Evolutionary conservation across 2,797 vertebrate species (phyloP).

Genomic region (Gadopsis bispinosus): DNA sequence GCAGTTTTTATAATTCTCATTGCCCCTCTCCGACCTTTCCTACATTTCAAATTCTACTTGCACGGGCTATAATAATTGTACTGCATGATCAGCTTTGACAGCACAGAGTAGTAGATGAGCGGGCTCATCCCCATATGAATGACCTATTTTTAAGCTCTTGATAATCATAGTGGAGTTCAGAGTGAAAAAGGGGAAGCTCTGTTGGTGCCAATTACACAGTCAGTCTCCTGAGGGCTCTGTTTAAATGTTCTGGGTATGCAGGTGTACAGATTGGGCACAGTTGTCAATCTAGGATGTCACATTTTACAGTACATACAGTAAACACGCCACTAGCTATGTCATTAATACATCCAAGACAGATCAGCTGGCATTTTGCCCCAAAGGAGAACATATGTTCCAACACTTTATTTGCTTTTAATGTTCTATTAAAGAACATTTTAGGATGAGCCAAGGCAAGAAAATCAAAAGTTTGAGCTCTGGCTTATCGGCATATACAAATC

Average conservation of each 20-base stretch:
- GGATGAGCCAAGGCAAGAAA: conserved; percentile 54
- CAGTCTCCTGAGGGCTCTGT: conserved; percentile 5
- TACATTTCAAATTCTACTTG: neutral
- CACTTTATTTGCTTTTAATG: conserved; percentile 37
- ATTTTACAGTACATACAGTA: conserved; percentile 15
- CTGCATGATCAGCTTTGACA: conserved; percentile 21
- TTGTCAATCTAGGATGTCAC: conserved; percentile 14
- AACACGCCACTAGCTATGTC: neutral
- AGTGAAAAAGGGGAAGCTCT: conserved; percentile 3
- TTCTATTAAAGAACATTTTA: conserved; percentile 56
- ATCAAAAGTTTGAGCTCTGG: conserved; percentile 71
- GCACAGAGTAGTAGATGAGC: conserved; percentile 35
- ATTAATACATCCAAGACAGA: conserved; percentile 28
- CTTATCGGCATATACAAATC: conserved; percentile 72
- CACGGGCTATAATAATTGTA: conserved; percentile 5
- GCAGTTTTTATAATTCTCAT: neutral
- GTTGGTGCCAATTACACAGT: conserved; percentile 27
- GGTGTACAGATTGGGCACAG: neutral
- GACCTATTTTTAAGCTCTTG: conserved; percentile 40
- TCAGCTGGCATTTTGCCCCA: conserved; percentile 9
- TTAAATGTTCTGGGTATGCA: neutral
- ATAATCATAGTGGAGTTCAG: conserved; percentile 33
- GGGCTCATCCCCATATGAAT: conserved; percentile 22
- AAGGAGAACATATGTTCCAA: conserved; percentile 12
- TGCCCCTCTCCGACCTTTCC: neutral